Evolutionary conservation across 2,888 invertebrate genomes (phyloP), one percentile per base, ranked within the genome.

Genomic region (Calliscelio sp.): DNA sequence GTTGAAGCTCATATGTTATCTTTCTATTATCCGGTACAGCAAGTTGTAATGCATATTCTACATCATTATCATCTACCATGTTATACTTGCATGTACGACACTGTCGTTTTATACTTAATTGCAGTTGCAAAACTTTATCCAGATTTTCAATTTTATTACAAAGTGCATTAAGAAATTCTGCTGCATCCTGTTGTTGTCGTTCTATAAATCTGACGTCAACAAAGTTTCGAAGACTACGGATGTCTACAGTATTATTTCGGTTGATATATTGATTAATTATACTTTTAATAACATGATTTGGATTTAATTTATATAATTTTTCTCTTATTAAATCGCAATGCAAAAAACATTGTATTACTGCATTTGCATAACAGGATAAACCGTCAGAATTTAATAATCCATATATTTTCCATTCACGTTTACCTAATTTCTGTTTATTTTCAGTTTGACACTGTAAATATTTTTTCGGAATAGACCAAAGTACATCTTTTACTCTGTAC

Each of bases 1-100:
- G 11, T 74, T 74, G 74, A 8, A 74, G 28, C 10, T 53, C 24
- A 28, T 65, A 65, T 3, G 77, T 77, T 66, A 14, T 57, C 35
- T 57, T 66, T 46, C 35, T 66, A 16, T 66, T 25, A 6, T n/a
- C 0, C 7, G 75, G 75, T 32, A 75, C 8, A 51, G 16, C 10
- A 20, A 74, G 28, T 20, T 22, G 59, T 25, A 77, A 77, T 8
- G 59, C 25, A 49, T 44, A 8, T 41, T 59, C 22, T 18, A 49
- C 38, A 20, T 55, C 49, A 46, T 65, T 57, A 57, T 65, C 20
- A 22, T 53, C 77, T 6, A 44, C 22, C 2, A 59, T n/a, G n/a
- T n/a, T n/a, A n/a, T n/a, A n/a, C n/a, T n/a, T n/a, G n/a, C n/a
- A n/a, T n/a, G n/a, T n/a, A 49, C 20, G 18, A 51, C 68, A 68